Conservation (phyloP, 1,140 invertebrate species). For the Triops cancriformis region DNA sequence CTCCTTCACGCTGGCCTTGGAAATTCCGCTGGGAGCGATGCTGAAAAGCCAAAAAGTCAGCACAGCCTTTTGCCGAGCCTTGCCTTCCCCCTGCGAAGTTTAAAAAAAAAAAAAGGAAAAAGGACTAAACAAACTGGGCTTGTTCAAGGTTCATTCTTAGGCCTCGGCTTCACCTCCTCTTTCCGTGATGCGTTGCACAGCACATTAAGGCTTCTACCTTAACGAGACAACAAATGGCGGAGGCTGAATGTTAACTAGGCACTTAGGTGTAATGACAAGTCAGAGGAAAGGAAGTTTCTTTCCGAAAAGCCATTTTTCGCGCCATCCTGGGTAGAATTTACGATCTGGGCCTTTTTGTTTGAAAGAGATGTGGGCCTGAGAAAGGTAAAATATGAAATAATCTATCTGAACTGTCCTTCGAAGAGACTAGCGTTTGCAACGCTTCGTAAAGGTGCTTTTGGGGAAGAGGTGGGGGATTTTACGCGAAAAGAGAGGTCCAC, state of each 20-base stretch:
- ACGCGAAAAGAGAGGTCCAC: no score
- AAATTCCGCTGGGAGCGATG: not conserved
- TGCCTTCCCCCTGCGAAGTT: not conserved
- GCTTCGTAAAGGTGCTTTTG: not conserved
- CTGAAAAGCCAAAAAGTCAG: not conserved
- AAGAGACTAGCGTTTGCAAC: not conserved
- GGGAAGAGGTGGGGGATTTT: not conserved
- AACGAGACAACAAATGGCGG: not conserved
- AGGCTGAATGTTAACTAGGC: conserved; percentile 5
- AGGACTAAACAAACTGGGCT: not conserved
- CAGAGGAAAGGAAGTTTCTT: not conserved
- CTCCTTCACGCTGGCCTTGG: not conserved
- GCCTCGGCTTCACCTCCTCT: not conserved
- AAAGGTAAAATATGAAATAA: not conserved
- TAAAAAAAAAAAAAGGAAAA: not conserved
- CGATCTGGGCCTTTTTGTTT: not conserved
- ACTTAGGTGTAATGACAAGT: conserved; percentile 6
- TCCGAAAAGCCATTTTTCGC: not conserved
- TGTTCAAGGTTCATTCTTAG: conserved; percentile 9
- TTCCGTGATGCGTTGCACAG: not conserved
- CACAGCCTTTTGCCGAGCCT: not conserved
- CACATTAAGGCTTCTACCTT: not conserved
- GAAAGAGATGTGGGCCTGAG: not conserved
- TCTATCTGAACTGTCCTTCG: not conserved
- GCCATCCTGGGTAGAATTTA: not conserved